Evolutionary conservation across 1,140 invertebrate species (phyloP), one percentile per base, ranked within the genome.

Genomic region (Scaptodrosophila lebanonensis): DNA sequence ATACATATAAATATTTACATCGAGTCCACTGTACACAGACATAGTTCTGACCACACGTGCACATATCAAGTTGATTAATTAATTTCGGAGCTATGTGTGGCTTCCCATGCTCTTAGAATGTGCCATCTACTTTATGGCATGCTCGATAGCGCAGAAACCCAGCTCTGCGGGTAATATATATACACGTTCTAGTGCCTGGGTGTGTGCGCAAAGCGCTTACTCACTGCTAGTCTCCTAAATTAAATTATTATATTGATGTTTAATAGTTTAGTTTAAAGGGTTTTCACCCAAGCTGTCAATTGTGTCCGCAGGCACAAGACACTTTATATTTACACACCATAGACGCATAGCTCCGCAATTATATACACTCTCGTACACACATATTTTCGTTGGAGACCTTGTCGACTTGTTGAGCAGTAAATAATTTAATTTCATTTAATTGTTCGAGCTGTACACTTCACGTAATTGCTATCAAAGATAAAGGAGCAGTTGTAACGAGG

Each of bases 61-160:
- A 66, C 63, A 58, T 58, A 45, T 66, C 63, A 66, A 66, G 53
- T 66, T 66, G 62, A 66, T 66, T 66, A 66, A 66, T 66, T 66
- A 66, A 66, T 66, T 66, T 44, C 53, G 47, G 53, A 44, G 65
- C 57, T 66, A 66, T 66, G 40, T 25, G 22, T 25, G 22, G 22
- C 22, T 25, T 25, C 22, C 3, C 22, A 25, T 4, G 22, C 3
- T 25, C 22, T 25, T 25, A 8, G 8, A 25, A 25, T 25, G 3
- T 45, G 59, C 48, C 39, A 18, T 22, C 36, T 29, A 32, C 7
- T 5, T 16, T 9, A 6, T n/a, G n/a, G 27, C 27, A 33, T 32
- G 29, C 17, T 33, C 9, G n/a, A 2, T 16, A 18, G 25, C 16
- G 29, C 29, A 47, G 3, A 25, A 25, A 25, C 3, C 22, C 3